Evolutionary conservation across 2,888 invertebrate genomes (phyloP).

Genomic region (Lithophane semibrunnea): DNA sequence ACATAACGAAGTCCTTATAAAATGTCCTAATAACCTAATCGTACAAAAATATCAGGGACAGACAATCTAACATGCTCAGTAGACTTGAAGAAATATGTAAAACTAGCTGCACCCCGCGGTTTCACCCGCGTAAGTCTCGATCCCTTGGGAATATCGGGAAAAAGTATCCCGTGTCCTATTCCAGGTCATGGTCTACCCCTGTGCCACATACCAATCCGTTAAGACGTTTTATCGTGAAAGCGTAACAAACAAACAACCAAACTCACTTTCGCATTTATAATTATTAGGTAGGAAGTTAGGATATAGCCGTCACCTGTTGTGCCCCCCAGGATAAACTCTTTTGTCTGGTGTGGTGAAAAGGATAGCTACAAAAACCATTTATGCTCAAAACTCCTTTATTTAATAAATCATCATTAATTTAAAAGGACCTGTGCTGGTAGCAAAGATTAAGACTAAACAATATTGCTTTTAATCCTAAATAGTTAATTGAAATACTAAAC

Average conservation of each 20-base stretch:
- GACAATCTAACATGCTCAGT: conserved; percentile 19
- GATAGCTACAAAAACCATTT: background rate
- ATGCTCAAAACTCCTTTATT: background rate
- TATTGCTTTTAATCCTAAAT: background rate
- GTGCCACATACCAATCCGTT: too few species aligned
- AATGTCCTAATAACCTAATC: conserved; percentile 11
- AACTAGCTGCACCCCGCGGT: too few species aligned
- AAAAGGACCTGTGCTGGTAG: too few species aligned
- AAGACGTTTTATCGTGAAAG: too few species aligned
- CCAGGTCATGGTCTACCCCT: too few species aligned
- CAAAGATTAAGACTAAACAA: background rate
- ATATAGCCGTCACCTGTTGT: conserved; percentile 3
- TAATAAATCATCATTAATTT: background rate
- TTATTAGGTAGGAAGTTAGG: too few species aligned
- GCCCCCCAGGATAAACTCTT: background rate
- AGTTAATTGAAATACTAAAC: background rate
- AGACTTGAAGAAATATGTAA: conserved; percentile 17
- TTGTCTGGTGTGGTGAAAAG: background rate
- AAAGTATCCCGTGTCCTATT: too few species aligned
- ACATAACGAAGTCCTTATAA: background rate
- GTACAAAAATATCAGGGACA: conserved; percentile 14
- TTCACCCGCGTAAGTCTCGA: too few species aligned
- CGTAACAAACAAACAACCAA: too few species aligned
- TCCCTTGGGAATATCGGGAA: too few species aligned
- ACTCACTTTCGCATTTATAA: too few species aligned